Evolutionary conservation across 2,888 invertebrate genomes (phyloP).

Genomic region (Halictus quadricinctus): DNA sequence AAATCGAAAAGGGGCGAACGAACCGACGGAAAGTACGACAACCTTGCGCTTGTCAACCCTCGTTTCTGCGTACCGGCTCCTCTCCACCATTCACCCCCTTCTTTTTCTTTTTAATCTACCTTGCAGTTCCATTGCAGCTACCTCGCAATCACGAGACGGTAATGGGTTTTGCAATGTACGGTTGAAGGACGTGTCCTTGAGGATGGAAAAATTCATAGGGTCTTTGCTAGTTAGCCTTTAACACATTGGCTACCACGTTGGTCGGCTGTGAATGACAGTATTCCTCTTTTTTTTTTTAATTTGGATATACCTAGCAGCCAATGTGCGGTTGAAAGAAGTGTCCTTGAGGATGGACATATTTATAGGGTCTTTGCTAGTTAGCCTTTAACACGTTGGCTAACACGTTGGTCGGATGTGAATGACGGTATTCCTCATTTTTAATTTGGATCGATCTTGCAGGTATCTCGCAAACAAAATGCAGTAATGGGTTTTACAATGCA

Average conservation of each 20-base stretch:
- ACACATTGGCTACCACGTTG: background rate
- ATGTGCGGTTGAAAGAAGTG: too few relatives aligned
- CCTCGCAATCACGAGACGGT: background rate
- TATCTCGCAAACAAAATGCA: too few relatives aligned
- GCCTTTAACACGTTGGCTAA: too few relatives aligned
- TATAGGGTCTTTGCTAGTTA: too few relatives aligned
- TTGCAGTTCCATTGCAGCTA: background rate
- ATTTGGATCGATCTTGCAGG: too few relatives aligned
- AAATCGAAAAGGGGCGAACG: conserved; percentile 45
- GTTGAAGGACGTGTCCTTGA: background rate
- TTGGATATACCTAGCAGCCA: background rate
- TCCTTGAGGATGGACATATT: too few relatives aligned
- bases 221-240: background rate
- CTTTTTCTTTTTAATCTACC: background rate
- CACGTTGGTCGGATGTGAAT: too few relatives aligned
- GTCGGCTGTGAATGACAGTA: background rate
- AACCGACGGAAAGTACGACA: conserved; percentile 15
- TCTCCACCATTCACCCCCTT: background rate
- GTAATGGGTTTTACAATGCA: background rate
- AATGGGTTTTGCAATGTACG: background rate
- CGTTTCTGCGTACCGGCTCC: background rate
- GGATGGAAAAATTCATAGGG: background rate
- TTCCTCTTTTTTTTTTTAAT: background rate
- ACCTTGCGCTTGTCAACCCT: conserved; percentile 11
- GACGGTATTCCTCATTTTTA: too few relatives aligned